Conservation (phyloP, 2,888 invertebrate genomes). For the Monopis laevigella region DNA sequence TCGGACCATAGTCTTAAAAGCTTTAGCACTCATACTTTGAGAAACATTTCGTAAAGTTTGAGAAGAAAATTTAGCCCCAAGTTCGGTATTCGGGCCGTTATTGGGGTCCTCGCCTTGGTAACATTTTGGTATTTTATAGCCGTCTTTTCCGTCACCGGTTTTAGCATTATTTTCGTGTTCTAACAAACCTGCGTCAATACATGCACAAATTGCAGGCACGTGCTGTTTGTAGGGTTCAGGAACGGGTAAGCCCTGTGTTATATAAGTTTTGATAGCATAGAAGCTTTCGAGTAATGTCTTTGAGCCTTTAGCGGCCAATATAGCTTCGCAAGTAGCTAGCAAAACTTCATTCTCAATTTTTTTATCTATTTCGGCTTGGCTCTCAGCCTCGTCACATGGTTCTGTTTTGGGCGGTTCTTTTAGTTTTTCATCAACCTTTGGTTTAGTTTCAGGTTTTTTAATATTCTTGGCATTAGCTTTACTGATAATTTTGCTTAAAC, state of each 20-base stretch:
- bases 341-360: slow-evolving; percentile 15
- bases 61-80: too few relatives aligned
- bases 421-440: slow-evolving; percentile 15
- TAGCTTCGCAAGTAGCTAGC: slow-evolving; percentile 18
- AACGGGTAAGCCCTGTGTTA: slow-evolving; percentile 45
- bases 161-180: slow-evolving; percentile 22
- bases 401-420: slow-evolving; percentile 20
- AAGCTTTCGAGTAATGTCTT: slow-evolving; percentile 46
- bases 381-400: slow-evolving; percentile 14
- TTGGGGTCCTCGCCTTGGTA: too few relatives aligned
- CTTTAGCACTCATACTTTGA: too few relatives aligned
- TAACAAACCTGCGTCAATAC: slow-evolving; percentile 43
- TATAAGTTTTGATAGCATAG: slow-evolving; percentile 44
- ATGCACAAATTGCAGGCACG: slow-evolving; percentile 47
- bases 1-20: too few relatives aligned
- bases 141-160: background rate
- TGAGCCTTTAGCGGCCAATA: slow-evolving; percentile 43
- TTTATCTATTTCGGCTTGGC: slow-evolving; percentile 21
- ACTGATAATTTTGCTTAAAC: slow-evolving; percentile 50
- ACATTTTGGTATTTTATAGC: background rate
- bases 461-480: slow-evolving; percentile 34
- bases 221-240: slow-evolving; percentile 53
- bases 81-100: too few relatives aligned
- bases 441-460: slow-evolving; percentile 27
- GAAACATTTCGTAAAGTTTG: too few relatives aligned